Conservation (phyloP, 2,888 invertebrate genomes). For the Panzeria rudis region DNA sequence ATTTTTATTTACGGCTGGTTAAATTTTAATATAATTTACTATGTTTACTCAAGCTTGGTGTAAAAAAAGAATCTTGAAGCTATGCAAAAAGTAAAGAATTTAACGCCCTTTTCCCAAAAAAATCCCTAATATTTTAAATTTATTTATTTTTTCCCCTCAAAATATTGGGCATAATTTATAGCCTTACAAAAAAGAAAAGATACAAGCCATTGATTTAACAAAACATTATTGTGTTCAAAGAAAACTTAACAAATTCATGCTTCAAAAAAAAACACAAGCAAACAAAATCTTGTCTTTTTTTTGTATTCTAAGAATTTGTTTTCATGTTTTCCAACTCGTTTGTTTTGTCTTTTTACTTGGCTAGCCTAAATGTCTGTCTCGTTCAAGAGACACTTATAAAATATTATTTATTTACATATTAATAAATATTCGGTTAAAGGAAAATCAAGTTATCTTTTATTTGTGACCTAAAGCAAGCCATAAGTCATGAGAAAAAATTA, state of each 20-base stretch:
- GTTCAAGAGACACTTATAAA: not conserved
- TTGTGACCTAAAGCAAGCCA: not conserved
- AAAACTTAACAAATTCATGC: not conserved
- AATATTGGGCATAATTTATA: slow-evolving; percentile 55
- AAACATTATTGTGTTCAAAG: not conserved
- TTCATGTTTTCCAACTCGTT: not conserved
- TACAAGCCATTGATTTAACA: slow-evolving; percentile 23
- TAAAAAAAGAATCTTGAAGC: slow-evolving; percentile 1
- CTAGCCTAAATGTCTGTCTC: slow-evolving; percentile 1
- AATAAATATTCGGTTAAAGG: slow-evolving; percentile 7
- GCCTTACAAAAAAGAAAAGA: not conserved
- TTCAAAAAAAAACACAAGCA: not conserved
- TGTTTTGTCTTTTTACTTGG: not conserved
- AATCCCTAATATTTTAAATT: not conserved
- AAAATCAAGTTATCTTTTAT: slow-evolving; percentile 3
- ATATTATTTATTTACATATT: slow-evolving; percentile 13
- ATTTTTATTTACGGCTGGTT: slow-evolving; percentile 38
- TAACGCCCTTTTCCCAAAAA: not conserved
- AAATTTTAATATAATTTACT: slow-evolving; percentile 54
- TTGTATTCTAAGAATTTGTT: not conserved
- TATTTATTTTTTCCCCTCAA: not conserved
- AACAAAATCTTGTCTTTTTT: not conserved
- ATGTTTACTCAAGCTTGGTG: slow-evolving; percentile 38
- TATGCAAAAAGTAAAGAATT: slow-evolving; percentile 12
- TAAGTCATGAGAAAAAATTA: not conserved